phyloP scores from a whole-genome alignment of 2,113 vertebrate species.

The Laticauda colubrina region DNA sequence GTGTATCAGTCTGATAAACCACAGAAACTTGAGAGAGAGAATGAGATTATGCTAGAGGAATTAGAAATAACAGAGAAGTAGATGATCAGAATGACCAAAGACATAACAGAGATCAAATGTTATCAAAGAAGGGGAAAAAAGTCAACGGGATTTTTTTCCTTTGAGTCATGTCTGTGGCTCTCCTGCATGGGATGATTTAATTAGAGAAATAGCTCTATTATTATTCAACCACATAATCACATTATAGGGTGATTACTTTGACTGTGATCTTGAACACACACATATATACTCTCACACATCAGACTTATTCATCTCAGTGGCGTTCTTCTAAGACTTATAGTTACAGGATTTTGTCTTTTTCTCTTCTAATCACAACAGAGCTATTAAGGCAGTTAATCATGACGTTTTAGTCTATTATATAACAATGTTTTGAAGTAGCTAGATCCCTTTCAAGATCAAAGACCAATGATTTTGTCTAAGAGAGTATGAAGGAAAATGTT shows the following conservation, averaged over 20 bases:
- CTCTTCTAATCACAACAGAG: conserved; percentile 16
- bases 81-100: conserved; percentile 45
- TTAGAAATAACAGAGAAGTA: conserved; percentile 43
- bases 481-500: background rate
- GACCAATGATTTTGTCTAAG: conserved; percentile 26
- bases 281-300: background rate
- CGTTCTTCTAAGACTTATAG: background rate
- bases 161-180: conserved; percentile 37
- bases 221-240: conserved; percentile 55
- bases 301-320: background rate
- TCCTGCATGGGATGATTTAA: conserved; percentile 55
- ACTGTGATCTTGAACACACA: conserved; percentile 36
- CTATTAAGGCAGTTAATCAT: conserved; percentile 32
- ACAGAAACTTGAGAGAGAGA: background rate
- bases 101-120: conserved; percentile 32
- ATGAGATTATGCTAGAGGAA: conserved; percentile 39
- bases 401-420: background rate
- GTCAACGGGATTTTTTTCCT: conserved; percentile 53
- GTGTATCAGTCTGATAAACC: background rate
- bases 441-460: conserved; percentile 19
- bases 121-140: conserved; percentile 33
- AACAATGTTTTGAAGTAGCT: conserved; percentile 16
- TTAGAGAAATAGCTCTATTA: conserved; percentile 53
- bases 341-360: background rate
- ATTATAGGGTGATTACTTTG: conserved; percentile 55